phyloP scores from a whole-genome alignment of 2,113 vertebrate genomes.

The Acrocephalus kingi region DNA sequence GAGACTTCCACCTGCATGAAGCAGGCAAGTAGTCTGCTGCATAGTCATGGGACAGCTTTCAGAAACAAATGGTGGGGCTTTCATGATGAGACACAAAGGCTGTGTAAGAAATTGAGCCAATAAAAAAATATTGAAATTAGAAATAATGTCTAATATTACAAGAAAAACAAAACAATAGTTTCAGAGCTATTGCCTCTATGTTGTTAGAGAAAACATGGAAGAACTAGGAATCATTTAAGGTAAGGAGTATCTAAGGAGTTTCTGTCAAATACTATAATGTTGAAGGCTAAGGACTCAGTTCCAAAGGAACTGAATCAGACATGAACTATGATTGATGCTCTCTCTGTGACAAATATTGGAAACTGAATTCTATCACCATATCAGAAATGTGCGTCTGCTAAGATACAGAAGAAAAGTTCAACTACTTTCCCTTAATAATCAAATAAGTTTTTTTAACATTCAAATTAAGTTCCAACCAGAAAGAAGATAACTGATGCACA shows the following conservation, averaged over 20 bases:
- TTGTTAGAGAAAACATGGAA: background rate
- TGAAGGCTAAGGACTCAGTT: background rate
- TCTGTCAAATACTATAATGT: background rate
- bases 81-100: background rate
- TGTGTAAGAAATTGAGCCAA: background rate
- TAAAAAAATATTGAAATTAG: background rate
- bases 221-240: background rate
- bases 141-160: too few species aligned
- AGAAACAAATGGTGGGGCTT: background rate
- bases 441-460: background rate
- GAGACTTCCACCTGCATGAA: background rate
- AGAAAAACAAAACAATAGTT: background rate
- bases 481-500: conserved; percentile 13
- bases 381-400: background rate
- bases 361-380: background rate
- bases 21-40: background rate
- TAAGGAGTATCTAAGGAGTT: background rate
- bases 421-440: background rate
- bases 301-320: background rate
- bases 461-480: background rate
- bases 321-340: background rate
- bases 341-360: background rate
- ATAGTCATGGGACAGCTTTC: background rate
- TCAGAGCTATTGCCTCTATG: background rate
- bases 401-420: background rate